Evolutionary conservation across 1,140 invertebrate species (phyloP).

Genomic region (Hylaeus volcanicus): DNA sequence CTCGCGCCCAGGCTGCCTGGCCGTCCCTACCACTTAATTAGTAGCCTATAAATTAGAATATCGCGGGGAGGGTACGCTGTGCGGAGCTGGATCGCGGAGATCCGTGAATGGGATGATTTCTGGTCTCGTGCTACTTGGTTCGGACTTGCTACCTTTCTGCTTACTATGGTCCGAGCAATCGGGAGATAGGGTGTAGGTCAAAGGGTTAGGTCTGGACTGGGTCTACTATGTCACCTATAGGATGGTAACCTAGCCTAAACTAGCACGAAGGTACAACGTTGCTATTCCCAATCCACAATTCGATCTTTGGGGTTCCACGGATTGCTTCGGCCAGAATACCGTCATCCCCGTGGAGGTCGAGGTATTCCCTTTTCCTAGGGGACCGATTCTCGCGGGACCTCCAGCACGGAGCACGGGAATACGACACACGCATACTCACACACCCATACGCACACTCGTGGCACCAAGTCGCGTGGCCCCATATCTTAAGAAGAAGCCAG

Average conservation of each 20-base stretch:
- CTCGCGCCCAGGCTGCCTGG: constrained; percentile 8
- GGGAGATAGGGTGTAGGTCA: too few relatives aligned
- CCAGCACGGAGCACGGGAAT: constrained; percentile 3
- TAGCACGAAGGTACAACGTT: too few relatives aligned
- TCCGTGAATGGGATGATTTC: neutral
- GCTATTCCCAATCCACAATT: neutral
- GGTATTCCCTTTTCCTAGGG: constrained; percentile 30
- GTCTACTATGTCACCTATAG: too few relatives aligned
- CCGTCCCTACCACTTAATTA: constrained; percentile 44
- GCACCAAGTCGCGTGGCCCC: constrained; percentile 76
- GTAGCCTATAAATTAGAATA: constrained; percentile 26
- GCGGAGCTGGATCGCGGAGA: neutral
- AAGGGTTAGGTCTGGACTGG: too few relatives aligned
- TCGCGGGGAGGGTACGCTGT: neutral
- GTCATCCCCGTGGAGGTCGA: constrained; percentile 2
- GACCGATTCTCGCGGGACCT: constrained; percentile 41
- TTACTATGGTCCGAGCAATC: too few relatives aligned
- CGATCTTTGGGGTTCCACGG: neutral
- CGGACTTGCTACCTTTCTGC: too few relatives aligned
- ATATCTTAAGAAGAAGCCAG: constrained; percentile 75
- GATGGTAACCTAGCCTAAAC: too few relatives aligned
- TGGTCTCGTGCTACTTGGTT: too few relatives aligned
- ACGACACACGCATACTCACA: constrained; percentile 15
- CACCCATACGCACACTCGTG: constrained; percentile 61
- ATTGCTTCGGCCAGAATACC: neutral